A percentile compares a stretch with the other conserved stretches of the same genome.
These are phyloP conservation scores for Brachirus orientalis DNA, from an alignment of 2,113 vertebrate genomes.

Conservation along the genomic window DNA sequence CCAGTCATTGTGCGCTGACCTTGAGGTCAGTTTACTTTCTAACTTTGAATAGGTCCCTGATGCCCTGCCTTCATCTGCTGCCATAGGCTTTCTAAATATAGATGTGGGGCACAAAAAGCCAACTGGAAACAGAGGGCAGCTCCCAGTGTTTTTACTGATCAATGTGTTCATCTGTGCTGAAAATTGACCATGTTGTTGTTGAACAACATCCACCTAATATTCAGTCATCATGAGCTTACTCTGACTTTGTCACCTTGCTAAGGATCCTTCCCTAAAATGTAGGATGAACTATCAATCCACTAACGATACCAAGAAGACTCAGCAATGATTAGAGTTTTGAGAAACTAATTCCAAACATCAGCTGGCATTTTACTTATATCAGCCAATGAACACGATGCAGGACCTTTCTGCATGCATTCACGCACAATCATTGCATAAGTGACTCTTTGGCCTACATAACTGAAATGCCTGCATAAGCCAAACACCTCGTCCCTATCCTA, in stretches of 20 bases:
- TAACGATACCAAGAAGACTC: constrained; percentile 21
- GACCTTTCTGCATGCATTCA: constrained; percentile 20
- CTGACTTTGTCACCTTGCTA: constrained; percentile 26
- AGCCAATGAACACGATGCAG: constrained; percentile 18
- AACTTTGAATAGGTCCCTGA: constrained; percentile 74
- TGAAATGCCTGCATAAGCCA: constrained; percentile 46
- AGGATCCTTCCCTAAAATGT: constrained; percentile 16
- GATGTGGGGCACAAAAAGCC: constrained; percentile 52
- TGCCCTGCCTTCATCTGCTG: constrained; percentile 67
- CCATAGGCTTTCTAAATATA: constrained; percentile 78
- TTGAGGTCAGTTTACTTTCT: constrained; percentile 75
- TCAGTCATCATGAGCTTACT: constrained; percentile 34
- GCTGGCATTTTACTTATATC: constrained; percentile 27
- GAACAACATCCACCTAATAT: constrained; percentile 45
- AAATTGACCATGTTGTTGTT: constrained; percentile 65
- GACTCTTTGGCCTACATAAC: constrained; percentile 33
- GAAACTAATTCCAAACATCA: constrained; percentile 32
- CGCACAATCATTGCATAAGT: constrained; percentile 41
- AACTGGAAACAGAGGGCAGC: constrained; percentile 71
- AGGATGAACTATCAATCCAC: constrained; percentile 29
- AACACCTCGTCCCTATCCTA: constrained; percentile 48
- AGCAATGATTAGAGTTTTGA: constrained; percentile 28
- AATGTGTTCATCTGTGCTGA: constrained; percentile 72
- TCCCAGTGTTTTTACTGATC: constrained; percentile 71
- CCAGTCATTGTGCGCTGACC: constrained; percentile 64